A percentile compares a stretch with the other conserved stretches of the same genome.
Conservation (phyloP, 2,113 vertebrate genomes). For the Benitochromis conjunctus region DNA sequence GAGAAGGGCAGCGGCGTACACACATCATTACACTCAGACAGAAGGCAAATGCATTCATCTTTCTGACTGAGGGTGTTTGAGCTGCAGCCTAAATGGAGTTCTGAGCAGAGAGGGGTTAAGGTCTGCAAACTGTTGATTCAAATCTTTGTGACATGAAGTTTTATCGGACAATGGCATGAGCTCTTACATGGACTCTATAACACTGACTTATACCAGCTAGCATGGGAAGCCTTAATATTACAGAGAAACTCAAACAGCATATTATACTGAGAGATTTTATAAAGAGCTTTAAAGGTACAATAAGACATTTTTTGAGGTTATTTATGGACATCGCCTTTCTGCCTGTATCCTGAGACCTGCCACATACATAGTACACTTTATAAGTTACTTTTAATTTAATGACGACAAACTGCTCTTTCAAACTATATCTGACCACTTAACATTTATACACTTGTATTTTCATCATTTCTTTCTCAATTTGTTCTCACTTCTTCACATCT, state of each 20-base stretch:
- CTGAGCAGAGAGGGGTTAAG: constrained; percentile 2
- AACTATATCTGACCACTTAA: background rate
- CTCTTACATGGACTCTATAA: background rate
- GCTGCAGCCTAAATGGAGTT: constrained; percentile 39
- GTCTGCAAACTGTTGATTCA: background rate
- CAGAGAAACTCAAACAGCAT: background rate
- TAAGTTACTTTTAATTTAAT: background rate
- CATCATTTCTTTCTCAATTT: background rate
- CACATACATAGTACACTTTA: background rate
- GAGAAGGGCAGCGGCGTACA: constrained; percentile 63
- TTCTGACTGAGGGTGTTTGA: constrained; percentile 50
- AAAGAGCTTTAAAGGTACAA: background rate
- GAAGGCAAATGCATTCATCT: constrained; percentile 66
- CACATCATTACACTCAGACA: constrained; percentile 72
- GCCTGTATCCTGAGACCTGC: background rate
- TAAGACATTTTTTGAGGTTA: background rate
- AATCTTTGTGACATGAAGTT: background rate
- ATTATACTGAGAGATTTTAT: background rate
- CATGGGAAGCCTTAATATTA: background rate
- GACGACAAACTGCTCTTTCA: background rate
- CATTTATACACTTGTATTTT: background rate
- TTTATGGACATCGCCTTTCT: background rate
- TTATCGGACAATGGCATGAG: background rate
- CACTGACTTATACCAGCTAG: background rate
- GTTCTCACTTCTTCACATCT: background rate